Conservation (phyloP, 2,797 vertebrate genomes). For the Crax fasciolata region DNA sequence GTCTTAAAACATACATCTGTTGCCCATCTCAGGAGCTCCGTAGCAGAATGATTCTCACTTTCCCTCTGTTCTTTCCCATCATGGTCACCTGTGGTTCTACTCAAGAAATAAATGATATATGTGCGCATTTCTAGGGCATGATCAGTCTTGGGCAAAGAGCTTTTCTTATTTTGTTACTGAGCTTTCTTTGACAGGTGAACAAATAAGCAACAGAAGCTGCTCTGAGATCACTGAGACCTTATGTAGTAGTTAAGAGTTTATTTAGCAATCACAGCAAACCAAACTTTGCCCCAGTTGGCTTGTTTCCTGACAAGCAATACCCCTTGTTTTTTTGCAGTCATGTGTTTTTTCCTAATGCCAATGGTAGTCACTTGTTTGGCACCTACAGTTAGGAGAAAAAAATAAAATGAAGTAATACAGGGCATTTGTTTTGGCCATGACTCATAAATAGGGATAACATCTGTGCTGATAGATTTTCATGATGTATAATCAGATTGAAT, state of each 20-base stretch:
- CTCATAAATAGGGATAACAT: constrained; percentile 55
- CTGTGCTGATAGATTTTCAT: constrained; percentile 57
- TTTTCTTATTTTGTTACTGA: not conserved
- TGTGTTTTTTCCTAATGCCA: not conserved
- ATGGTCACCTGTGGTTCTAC: not conserved
- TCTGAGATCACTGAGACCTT: rapidly evolving
- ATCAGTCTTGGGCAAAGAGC: not conserved
- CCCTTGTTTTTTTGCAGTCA: not conserved
- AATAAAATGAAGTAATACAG: constrained; percentile 21
- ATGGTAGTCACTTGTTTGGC: constrained; percentile 36
- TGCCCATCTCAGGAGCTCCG: not conserved
- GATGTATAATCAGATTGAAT: constrained; percentile 20
- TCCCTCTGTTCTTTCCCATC: not conserved
- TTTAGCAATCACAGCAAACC: not conserved
- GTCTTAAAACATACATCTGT: not conserved
- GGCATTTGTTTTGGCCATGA: constrained; percentile 57
- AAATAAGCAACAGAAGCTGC: not conserved
- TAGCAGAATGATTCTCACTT: not conserved
- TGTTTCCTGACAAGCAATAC: not conserved
- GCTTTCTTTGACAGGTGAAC: not conserved
- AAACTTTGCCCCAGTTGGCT: not conserved
- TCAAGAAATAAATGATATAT: not conserved
- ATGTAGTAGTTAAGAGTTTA: not conserved
- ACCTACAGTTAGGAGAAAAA: not conserved
- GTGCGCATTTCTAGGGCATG: rapidly evolving